These are phyloP conservation scores for Drosophila prolongata DNA, from an alignment of 2,888 invertebrate species.

Conservation along the genomic window DNA sequence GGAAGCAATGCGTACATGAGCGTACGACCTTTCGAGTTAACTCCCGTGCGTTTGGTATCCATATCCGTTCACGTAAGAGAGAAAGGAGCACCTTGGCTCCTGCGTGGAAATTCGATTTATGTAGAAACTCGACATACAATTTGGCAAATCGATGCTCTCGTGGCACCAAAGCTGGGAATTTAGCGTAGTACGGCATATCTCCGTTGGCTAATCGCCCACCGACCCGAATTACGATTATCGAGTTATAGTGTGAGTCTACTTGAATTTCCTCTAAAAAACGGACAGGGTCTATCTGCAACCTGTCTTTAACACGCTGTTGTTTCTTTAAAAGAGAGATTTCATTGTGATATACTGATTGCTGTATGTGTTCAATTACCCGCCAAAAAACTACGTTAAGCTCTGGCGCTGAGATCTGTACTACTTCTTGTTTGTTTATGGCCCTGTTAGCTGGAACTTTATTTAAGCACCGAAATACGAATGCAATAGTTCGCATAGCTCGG, in stretches of 20 bases:
- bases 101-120: neutral
- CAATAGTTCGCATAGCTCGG: neutral
- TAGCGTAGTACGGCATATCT: neutral
- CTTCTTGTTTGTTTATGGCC: neutral
- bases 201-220: neutral
- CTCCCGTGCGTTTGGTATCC: no score
- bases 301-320: neutral
- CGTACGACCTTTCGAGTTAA: no score
- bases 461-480: neutral
- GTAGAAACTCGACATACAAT: neutral
- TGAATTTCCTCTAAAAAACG: no score
- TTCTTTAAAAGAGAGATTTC: neutral
- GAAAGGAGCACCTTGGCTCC: neutral
- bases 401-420: neutral
- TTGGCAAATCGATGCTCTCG: neutral
- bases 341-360: neutral
- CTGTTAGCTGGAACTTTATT: neutral
- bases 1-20: no score
- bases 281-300: no score
- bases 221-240: neutral
- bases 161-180: neutral
- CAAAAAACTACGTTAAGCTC: neutral
- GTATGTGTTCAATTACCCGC: neutral
- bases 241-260: neutral
- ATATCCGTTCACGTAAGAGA: neutral